Percentiles rank a stretch among this genome's conserved stretches.
Conservation (phyloP, 1,140 invertebrate species). For the Microplitis demolitor region DNA sequence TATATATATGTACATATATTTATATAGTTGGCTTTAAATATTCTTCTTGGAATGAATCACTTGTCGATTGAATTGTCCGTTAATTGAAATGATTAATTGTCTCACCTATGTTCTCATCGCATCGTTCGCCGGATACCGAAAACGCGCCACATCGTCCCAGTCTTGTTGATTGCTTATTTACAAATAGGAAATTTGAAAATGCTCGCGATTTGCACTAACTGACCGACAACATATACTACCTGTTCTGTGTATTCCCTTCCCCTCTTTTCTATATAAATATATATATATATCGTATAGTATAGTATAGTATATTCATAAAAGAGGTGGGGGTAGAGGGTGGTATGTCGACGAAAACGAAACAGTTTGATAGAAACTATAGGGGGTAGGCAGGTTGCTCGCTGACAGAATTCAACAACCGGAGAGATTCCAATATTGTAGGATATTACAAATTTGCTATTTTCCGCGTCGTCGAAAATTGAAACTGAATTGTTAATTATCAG, state of each 20-base stretch:
- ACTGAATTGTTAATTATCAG: slow-evolving; percentile 63
- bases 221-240: neutral
- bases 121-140: slow-evolving; percentile 12
- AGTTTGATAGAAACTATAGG: slow-evolving; percentile 6
- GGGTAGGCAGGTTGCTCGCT: slow-evolving; percentile 21
- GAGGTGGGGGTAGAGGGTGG: neutral
- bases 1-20: no score
- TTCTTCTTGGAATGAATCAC: slow-evolving; percentile 48
- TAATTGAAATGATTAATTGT: slow-evolving; percentile 64
- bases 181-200: slow-evolving; percentile 64
- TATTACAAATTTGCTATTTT: slow-evolving; percentile 64
- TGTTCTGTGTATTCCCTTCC: neutral
- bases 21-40: slow-evolving; percentile 45
- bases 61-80: slow-evolving; percentile 58
- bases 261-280: no score
- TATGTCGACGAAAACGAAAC: slow-evolving; percentile 3
- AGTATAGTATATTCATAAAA: neutral
- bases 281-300: no score
- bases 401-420: neutral
- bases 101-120: slow-evolving; percentile 46
- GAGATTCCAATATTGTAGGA: slow-evolving; percentile 58
- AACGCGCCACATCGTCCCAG: slow-evolving; percentile 24
- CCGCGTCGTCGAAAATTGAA: slow-evolving; percentile 55
- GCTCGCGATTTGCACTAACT: slow-evolving; percentile 38
- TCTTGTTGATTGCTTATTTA: slow-evolving; percentile 60